phyloP scores from a whole-genome alignment of 1,140 invertebrate genomes.

The Globodera rostochiensis region DNA sequence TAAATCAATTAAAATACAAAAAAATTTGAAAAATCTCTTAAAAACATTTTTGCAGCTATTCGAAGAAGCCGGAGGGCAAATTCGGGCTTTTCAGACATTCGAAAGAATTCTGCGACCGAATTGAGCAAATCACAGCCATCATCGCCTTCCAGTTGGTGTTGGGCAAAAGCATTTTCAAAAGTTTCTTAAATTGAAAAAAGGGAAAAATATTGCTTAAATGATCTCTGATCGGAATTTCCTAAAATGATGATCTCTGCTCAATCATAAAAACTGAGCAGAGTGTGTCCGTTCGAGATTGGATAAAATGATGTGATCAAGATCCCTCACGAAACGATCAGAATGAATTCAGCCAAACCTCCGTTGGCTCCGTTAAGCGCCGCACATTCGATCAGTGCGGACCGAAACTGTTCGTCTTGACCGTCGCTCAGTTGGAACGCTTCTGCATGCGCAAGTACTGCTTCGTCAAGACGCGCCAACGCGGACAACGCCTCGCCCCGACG shows the following conservation, averaged over 20 bases:
- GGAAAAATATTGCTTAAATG: too few species aligned
- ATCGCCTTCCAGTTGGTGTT: neutral
- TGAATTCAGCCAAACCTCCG: neutral
- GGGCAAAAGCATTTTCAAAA: neutral
- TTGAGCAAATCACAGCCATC: neutral
- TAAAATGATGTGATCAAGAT: too few species aligned
- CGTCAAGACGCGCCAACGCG: neutral
- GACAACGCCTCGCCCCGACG: slow-evolving; percentile 4
- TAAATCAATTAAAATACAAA: neutral
- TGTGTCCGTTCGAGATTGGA: too few species aligned
- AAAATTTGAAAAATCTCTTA: neutral
- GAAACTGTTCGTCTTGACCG: neutral
- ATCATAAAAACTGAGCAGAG: too few species aligned
- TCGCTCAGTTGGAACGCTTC: neutral
- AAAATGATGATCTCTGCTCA: too few species aligned
- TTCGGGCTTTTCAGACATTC: neutral
- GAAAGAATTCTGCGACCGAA: neutral
- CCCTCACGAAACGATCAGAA: too few species aligned
- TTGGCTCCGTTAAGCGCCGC: neutral
- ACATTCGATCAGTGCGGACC: neutral
- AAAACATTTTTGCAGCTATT: neutral
- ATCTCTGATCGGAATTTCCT: too few species aligned
- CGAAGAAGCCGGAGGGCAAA: neutral
- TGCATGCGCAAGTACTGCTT: neutral
- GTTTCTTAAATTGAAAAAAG: neutral